Evolutionary conservation across 2,797 vertebrate species (phyloP), one percentile per base, ranked within the genome.

Genomic region (Spizella passerina): DNA sequence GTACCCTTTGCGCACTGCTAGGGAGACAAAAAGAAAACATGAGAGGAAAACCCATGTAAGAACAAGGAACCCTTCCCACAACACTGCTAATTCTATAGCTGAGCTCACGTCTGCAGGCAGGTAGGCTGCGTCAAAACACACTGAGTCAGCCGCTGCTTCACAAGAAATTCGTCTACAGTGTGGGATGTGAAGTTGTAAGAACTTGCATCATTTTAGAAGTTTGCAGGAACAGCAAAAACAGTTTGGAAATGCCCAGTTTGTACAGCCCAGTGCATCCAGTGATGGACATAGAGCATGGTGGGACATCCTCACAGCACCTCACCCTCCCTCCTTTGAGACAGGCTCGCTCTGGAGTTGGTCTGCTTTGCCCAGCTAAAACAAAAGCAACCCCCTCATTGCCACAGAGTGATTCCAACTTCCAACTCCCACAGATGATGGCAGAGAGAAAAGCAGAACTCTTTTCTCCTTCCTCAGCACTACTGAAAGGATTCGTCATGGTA

Each of bases 1-100:
- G 97, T 99, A 99, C 55, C 99, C 99, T 98, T 99, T 99, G 94
- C 98, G 97, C 95, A 99, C 99, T 98, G 98, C 95, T 87, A 44
- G 32, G 13, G 94, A 93, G 88, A 86, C 78, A 85, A 85, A 27
- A 85, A 79, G 70, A 90, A 91, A 91, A 26, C 19, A 56, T 80
- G 29, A 88, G 78, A 78, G 26, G 50, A 52, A 68, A 88, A 71
- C 15, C 43, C 27, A 12, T 5, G 27, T 6, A 47, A 79, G 55
- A 46, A 44, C 69, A 73, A 61, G 36, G n/a, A 92, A 65, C 38
- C 50, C 43, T 89, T 76, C 22, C 2, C 5, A 78, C 47, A 87
- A 39, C 11, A 29, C 5, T 66, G 59, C 38, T 65, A 9, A 36
- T 57, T 65, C 73, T 30, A 1, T 1, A 68, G 88, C 2, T 60